Percentiles rank a stretch among this genome's conserved stretches.
Evolutionary conservation across 30 jellyfish, hydroid and myxozoan genomes (phyloP).

Genomic region (Sanderia malayensis): DNA sequence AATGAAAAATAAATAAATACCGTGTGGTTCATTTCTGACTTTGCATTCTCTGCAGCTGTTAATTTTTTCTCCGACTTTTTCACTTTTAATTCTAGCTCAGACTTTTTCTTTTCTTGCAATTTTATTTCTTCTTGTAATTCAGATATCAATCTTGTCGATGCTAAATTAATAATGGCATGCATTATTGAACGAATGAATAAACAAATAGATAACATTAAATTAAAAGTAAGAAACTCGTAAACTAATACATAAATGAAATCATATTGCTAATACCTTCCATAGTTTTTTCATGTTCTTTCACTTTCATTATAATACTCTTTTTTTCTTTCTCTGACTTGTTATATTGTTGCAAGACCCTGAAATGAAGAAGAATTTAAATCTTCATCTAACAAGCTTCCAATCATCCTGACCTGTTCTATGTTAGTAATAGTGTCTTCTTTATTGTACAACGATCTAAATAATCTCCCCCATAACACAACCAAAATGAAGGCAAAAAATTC

Average conservation of each 20-base stretch:
- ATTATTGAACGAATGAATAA: too few relatives aligned
- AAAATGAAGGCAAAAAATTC: too few relatives aligned
- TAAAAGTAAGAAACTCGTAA: too few relatives aligned
- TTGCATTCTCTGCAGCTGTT: conserved; percentile 35
- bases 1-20: conserved; percentile 5
- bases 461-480: too few relatives aligned
- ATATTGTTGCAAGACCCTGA: conserved; percentile 39
- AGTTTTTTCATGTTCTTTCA: conserved; percentile 24
- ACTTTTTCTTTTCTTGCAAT: conserved; percentile 4
- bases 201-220: too few relatives aligned
- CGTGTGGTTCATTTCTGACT: conserved; percentile 41
- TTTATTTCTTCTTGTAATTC: conserved; percentile 16
- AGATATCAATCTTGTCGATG: conserved; percentile 20
- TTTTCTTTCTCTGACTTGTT: conserved; percentile 41
- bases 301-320: not conserved
- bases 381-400: too few relatives aligned
- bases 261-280: too few relatives aligned
- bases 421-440: not conserved
- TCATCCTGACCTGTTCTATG: too few relatives aligned
- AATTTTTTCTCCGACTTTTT: conserved; percentile 30
- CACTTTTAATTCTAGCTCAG: conserved; percentile 17
- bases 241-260: too few relatives aligned
- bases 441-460: too few relatives aligned
- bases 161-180: too few relatives aligned
- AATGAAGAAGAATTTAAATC: too few relatives aligned